Conservation (phyloP, 2,888 invertebrate genomes). For the Agrochola macilenta region DNA sequence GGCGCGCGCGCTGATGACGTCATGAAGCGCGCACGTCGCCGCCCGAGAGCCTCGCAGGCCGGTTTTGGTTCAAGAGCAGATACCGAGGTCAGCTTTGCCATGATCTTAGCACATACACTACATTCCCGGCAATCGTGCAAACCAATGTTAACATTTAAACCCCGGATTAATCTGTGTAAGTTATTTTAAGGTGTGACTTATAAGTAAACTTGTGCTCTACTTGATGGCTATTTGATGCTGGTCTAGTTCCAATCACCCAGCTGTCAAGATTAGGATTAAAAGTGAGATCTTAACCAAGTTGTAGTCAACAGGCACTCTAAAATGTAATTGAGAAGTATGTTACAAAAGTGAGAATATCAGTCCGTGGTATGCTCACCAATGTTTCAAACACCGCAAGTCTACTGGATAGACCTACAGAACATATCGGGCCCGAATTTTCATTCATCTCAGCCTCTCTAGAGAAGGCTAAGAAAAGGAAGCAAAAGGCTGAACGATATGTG, state of each 20-base stretch:
- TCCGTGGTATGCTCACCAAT: neutral
- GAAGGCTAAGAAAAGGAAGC: neutral
- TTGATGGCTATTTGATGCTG: neutral
- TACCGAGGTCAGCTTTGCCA: constrained; percentile 73
- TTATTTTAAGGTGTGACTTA: constrained; percentile 1
- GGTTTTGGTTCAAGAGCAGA: constrained; percentile 87
- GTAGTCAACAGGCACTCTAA: neutral
- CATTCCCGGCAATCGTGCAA: constrained; percentile 56
- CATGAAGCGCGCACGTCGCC: constrained; percentile 63
- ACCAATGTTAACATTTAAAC: constrained; percentile 29
- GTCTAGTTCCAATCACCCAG: neutral
- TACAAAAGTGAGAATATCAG: neutral
- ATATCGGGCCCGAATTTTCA: neutral
- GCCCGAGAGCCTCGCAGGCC: constrained; percentile 71
- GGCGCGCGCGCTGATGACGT: constrained; percentile 74
- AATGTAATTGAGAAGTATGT: neutral
- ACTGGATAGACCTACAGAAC: neutral
- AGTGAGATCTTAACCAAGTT: neutral
- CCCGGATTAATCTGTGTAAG: constrained; percentile 4
- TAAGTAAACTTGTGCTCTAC: constrained; percentile 11
- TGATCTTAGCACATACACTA: constrained; percentile 62
- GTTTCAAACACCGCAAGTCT: neutral
- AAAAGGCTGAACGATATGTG: neutral
- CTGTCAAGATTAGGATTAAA: neutral
- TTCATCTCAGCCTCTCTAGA: neutral